Evolutionary conservation across 2,888 invertebrate genomes (phyloP), one percentile per base, ranked within the genome.

Genomic region (Sesia apiformis): DNA sequence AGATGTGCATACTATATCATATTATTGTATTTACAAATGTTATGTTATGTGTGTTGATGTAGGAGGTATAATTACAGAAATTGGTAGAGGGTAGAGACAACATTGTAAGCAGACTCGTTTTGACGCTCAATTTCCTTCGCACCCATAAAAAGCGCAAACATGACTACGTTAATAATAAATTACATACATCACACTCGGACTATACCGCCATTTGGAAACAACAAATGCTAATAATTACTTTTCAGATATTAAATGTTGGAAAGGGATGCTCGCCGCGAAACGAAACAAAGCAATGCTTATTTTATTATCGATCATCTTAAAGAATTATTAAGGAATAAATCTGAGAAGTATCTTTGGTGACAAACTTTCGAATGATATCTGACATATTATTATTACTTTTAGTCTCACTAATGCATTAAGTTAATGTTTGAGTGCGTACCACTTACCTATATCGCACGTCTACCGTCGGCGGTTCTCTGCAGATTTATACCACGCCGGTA

Each of bases 131-230:
- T 80, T 80, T 79, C 76, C 76, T 76, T 69, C 60, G 63, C 73
- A 69, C 56, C 66, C 77, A 77, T 81, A 81, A 79, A 81, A 77
- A 73, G 70, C 70, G 63, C 64, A 70, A 76, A 79, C 76, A 74
- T 81, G 73, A 76, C 77, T 77, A 75, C 74, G 76, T 72, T 70
- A 72, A 78, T 77, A 81, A 81, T 80, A 83, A 82, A 81, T 81
- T 70, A 81, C 70, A 75, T 64, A 74, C 72, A 77, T 78, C 66
- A 70, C 65, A 71, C 63, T 59, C 69, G 67, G 70, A 75, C 70
- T 69, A 74, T 76, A 74, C 67, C 66, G 69, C 73, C 68, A 74
- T 78, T 80, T 69, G 69, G 72, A 73, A 81, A 74, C 69, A 77
- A 78, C 75, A 74, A 79, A 78, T 76, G 72, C 69, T 66, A 72